Conservation (phyloP, 2,113 vertebrate species). For the Gulo gulo region DNA sequence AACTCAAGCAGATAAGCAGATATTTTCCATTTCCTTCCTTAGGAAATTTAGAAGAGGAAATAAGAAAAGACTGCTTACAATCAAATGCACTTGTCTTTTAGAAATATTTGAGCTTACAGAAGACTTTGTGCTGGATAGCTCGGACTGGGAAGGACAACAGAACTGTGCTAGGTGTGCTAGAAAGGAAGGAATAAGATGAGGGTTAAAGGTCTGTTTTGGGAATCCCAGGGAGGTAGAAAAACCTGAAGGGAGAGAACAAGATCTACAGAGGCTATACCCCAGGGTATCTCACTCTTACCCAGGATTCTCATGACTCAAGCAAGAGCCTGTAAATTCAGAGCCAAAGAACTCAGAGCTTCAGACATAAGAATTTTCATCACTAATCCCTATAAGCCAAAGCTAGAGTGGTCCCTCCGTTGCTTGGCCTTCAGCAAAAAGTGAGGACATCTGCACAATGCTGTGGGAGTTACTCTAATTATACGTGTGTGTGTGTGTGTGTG, state of each 20-base stretch:
- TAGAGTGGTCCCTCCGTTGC: neutral
- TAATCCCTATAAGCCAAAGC: neutral
- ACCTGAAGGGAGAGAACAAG: neutral
- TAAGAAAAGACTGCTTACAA: constrained; percentile 11
- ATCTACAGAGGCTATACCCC: neutral
- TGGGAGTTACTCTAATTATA: neutral
- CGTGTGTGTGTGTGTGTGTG: neutral
- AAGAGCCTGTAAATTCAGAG: neutral
- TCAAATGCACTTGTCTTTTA: neutral
- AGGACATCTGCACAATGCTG: neutral
- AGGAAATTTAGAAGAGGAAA: neutral
- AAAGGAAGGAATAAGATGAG: neutral
- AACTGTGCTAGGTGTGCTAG: neutral
- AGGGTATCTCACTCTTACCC: neutral
- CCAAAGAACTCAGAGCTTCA: neutral
- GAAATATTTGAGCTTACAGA: neutral
- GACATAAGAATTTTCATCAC: neutral
- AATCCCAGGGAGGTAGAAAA: neutral
- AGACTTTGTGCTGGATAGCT: neutral
- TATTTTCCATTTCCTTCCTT: neutral
- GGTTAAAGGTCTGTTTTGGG: neutral
- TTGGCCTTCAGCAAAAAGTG: neutral
- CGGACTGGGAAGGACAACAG: neutral
- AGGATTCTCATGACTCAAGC: neutral
- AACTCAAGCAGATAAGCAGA: neutral